These are phyloP conservation scores for Heterotilapia buettikoferi DNA, from an alignment of 2,113 vertebrate species.

Conservation along the genomic window DNA sequence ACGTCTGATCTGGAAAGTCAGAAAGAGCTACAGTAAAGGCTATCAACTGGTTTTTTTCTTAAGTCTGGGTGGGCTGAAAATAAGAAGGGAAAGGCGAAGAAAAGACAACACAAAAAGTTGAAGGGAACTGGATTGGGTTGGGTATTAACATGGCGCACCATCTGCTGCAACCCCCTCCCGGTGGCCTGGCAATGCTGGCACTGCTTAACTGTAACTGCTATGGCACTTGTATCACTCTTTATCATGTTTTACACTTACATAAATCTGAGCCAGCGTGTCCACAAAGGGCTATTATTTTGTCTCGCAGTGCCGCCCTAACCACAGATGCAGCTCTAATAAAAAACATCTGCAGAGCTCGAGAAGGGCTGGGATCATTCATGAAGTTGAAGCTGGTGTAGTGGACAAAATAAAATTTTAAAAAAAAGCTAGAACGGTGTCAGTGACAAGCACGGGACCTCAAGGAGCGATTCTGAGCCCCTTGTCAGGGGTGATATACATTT, in stretches of 20 bases:
- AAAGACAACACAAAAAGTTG: background rate
- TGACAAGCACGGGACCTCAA: background rate
- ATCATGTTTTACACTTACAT: slow-evolving; percentile 45
- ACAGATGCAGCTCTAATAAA: slow-evolving; percentile 28
- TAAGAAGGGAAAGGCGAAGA: background rate
- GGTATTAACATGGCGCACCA: slow-evolving; percentile 15
- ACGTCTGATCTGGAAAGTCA: background rate
- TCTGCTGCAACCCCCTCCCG: slow-evolving; percentile 17
- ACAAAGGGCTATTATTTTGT: slow-evolving; percentile 16
- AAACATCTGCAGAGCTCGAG: slow-evolving; percentile 40
- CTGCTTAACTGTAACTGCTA: slow-evolving; percentile 9
- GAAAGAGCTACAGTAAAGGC: background rate
- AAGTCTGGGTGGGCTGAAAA: slow-evolving; percentile 14
- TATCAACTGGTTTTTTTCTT: background rate
- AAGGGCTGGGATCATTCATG: slow-evolving; percentile 12
- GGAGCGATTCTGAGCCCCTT: slow-evolving; percentile 17
- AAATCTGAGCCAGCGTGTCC: slow-evolving; percentile 32
- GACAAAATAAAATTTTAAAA: background rate
- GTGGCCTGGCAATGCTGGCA: slow-evolving; percentile 18
- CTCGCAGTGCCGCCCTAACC: slow-evolving; percentile 13
- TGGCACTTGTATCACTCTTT: slow-evolving; percentile 9
- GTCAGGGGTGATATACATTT: slow-evolving; percentile 31
- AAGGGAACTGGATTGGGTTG: background rate
- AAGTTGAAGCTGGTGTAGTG: background rate
- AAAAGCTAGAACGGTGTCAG: background rate